phyloP scores from a whole-genome alignment of 2,888 invertebrate species.

The Caenorhabditis sp. region DNA sequence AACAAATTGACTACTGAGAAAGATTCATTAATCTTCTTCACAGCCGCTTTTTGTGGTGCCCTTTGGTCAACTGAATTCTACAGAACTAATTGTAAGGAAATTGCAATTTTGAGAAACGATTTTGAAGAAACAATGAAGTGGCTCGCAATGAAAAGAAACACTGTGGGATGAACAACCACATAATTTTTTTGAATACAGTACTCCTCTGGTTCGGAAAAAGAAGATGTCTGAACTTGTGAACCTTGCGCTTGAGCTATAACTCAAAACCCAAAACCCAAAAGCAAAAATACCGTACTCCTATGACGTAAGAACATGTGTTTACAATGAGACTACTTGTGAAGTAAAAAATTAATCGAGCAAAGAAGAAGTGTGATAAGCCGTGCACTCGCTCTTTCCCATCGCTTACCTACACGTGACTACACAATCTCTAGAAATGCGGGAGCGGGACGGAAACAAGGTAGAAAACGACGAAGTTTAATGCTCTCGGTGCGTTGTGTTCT shows the following conservation, averaged over 20 bases:
- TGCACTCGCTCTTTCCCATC: no score
- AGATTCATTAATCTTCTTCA: conserved; percentile 51
- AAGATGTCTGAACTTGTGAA: no score
- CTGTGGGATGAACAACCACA: no score
- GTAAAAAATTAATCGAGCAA: conserved; percentile 30
- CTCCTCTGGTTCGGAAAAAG: neutral
- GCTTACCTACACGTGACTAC: conserved; percentile 51
- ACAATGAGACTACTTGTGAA: conserved; percentile 32
- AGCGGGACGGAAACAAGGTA: conserved; percentile 19
- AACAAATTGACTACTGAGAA: conserved; percentile 16
- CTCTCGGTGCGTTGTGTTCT: conserved; percentile 60
- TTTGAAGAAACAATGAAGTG: no score
- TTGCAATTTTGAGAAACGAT: no score
- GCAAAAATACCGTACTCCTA: neutral
- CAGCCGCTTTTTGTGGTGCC: conserved; percentile 15
- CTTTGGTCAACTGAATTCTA: conserved; percentile 21
- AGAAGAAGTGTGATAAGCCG: conserved; percentile 53
- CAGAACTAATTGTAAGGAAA: no score
- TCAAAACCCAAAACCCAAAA: neutral
- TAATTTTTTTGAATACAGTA: no score
- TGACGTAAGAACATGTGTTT: conserved; percentile 20
- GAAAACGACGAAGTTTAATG: conserved; percentile 42
- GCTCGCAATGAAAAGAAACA: no score
- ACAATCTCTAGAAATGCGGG: conserved; percentile 29
- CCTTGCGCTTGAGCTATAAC: no score